Evolutionary conservation across 2,797 vertebrate species (phyloP).

Genomic region (Lagocephalus sceleratus): DNA sequence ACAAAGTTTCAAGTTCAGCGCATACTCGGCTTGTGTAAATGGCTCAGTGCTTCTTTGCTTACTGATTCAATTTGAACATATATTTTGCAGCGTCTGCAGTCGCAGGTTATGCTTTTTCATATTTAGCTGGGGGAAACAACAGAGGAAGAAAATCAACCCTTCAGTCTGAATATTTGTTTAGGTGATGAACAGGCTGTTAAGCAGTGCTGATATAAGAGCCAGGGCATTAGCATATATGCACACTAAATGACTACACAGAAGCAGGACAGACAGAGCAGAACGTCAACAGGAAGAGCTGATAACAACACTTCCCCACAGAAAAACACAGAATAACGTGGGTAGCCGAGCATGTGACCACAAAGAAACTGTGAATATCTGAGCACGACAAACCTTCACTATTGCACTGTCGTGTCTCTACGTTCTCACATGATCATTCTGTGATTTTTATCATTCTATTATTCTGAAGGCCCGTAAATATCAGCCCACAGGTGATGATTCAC

Average conservation of each 20-base stretch:
- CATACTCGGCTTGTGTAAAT: too few relatives aligned
- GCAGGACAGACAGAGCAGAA: slow-evolving; percentile 20
- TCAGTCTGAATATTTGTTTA: background rate
- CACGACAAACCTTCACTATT: background rate
- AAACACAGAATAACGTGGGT: slow-evolving; percentile 15
- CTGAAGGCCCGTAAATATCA: background rate
- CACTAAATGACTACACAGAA: slow-evolving; percentile 12
- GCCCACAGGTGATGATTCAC: slow-evolving; percentile 18
- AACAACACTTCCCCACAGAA: slow-evolving; percentile 54
- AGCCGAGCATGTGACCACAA: slow-evolving; percentile 26
- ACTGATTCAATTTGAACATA: too few relatives aligned
- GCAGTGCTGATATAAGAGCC: background rate
- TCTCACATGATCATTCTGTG: too few relatives aligned
- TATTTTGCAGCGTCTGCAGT: background rate
- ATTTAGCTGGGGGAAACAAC: background rate
- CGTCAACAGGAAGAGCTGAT: slow-evolving; percentile 52
- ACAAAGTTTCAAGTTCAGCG: too few relatives aligned
- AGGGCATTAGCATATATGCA: background rate
- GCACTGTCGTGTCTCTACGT: slow-evolving; percentile 11
- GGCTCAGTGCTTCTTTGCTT: too few relatives aligned
- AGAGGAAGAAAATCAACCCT: background rate
- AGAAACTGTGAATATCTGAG: background rate
- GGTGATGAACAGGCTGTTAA: background rate
- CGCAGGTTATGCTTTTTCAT: too few relatives aligned
- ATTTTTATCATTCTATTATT: too few relatives aligned